Conservation (phyloP, 2,888 invertebrate species). For the Aphelenchoides bicaudatus region DNA sequence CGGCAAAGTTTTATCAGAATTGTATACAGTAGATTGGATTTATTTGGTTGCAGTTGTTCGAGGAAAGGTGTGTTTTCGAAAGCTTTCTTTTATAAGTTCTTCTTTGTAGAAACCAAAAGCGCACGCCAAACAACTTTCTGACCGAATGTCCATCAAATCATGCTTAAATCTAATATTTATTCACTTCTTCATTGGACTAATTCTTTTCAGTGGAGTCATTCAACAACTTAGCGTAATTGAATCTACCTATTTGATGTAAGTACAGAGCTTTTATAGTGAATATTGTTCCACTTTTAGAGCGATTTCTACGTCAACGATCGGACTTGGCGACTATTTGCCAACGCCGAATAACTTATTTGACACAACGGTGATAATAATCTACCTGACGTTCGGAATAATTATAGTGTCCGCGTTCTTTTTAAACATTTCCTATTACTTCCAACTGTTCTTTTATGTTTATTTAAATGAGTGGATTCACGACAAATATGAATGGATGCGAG, state of each 20-base stretch:
- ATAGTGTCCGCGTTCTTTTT: conserved; percentile 34
- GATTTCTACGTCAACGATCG: conserved; percentile 28
- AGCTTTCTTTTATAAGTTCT: too few relatives aligned
- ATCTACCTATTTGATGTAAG: conserved; percentile 33
- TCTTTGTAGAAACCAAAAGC: too few relatives aligned
- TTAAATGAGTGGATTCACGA: conserved; percentile 22
- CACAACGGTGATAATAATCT: conserved; percentile 32
- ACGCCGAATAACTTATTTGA: conserved; percentile 29
- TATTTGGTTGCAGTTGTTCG: conserved; percentile 20
- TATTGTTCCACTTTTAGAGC: neutral
- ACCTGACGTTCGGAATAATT: conserved; percentile 34
- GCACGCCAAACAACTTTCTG: conserved; percentile 15
- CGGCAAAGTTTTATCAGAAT: conserved; percentile 25
- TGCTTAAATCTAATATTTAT: conserved; percentile 30
- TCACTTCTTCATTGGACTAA: conserved; percentile 29
- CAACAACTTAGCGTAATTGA: conserved; percentile 29
- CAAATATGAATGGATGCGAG: conserved; percentile 7
- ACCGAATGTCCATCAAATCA: conserved; percentile 17
- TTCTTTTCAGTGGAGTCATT: conserved; percentile 34
- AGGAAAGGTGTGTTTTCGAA: too few relatives aligned
- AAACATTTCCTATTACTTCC: conserved; percentile 38
- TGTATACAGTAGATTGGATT: conserved; percentile 31
- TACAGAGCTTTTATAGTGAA: neutral
- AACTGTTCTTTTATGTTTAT: conserved; percentile 30
- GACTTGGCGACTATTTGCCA: conserved; percentile 30